Conservation (phyloP, 2,113 vertebrate genomes). For the Henicopernis longicauda region DNA sequence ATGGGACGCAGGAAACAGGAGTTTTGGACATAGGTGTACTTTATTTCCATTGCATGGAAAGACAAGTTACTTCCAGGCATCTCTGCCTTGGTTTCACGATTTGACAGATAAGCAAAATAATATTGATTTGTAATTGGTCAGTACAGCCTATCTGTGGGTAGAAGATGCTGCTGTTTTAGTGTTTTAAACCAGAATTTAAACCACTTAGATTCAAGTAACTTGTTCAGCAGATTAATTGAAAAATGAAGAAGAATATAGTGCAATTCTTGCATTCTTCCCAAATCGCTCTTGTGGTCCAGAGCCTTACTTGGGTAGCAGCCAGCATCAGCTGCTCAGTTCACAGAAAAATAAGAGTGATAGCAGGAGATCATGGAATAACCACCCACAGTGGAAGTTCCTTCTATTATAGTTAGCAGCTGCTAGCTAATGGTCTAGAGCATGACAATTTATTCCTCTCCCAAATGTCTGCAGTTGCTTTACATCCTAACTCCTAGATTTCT, state of each 20-base stretch:
- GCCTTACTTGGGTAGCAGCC: neutral
- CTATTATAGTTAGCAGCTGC: neutral
- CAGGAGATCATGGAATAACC: neutral
- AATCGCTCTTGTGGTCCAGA: neutral
- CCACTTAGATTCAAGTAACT: neutral
- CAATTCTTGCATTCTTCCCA: neutral
- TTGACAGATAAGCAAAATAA: neutral
- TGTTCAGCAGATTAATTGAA: neutral
- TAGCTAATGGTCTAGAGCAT: neutral
- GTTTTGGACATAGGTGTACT: neutral
- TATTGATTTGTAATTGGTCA: neutral
- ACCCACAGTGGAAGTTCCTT: neutral
- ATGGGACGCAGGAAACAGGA: neutral
- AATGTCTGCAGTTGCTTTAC: neutral
- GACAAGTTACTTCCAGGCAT: neutral
- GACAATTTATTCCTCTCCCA: neutral
- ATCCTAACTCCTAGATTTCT: neutral
- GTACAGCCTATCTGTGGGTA: neutral
- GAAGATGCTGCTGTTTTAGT: neutral
- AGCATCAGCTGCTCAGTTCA: neutral
- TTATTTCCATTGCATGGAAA: neutral
- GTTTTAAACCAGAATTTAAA: neutral
- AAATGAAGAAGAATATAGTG: neutral
- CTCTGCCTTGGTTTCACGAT: neutral
- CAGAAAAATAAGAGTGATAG: neutral